Evolutionary conservation across 2,113 vertebrate genomes (phyloP).

Genomic region (Lontra canadensis): DNA sequence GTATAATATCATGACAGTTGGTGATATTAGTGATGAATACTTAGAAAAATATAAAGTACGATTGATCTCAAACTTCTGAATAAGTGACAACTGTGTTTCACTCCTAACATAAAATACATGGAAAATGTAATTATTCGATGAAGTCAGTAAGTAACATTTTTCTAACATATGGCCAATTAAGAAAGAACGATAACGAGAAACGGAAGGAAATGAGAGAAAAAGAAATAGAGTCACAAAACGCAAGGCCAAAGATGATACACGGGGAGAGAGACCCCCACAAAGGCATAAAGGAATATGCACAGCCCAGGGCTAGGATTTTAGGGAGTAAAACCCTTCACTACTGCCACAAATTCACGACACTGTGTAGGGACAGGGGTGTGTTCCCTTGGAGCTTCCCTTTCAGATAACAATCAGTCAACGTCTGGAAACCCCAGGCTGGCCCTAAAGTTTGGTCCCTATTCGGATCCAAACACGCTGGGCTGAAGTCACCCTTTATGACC

Average conservation of each 20-base stretch:
- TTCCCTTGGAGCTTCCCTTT: not conserved
- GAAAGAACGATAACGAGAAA: not conserved
- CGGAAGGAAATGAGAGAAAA: not conserved
- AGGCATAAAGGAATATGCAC: not conserved
- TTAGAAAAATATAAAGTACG: not conserved
- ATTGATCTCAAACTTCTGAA: not conserved
- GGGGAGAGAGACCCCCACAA: not conserved
- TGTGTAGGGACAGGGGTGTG: accelerated
- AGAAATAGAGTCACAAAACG: not conserved
- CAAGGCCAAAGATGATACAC: not conserved
- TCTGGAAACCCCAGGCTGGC: not conserved
- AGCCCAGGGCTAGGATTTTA: not conserved
- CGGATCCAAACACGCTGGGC: not conserved
- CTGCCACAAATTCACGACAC: not conserved
- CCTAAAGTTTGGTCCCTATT: not conserved
- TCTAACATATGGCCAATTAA: not conserved
- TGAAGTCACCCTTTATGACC: not conserved
- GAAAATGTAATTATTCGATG: not conserved
- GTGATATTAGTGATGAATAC: not conserved
- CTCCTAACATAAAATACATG: not conserved
- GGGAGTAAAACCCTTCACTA: not conserved
- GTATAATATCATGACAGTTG: not conserved
- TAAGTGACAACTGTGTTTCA: not conserved
- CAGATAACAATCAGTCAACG: not conserved
- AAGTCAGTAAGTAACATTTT: not conserved